Conservation (phyloP, 2,888 invertebrate genomes). For the Fragum fragum region DNA sequence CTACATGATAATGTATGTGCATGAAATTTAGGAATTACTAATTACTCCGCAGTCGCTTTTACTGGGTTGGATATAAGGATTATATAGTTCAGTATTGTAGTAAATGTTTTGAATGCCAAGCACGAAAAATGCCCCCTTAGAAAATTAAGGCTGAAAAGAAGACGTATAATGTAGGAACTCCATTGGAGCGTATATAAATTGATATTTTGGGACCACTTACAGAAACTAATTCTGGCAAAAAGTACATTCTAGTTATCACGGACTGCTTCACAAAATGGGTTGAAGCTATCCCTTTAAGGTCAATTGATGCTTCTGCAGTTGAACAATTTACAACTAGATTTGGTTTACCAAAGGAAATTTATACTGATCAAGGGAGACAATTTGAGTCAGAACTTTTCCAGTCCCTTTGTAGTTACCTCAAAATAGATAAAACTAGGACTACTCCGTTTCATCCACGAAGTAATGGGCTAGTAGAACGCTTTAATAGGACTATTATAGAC, state of each 20-base stretch:
- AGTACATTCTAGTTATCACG: constrained; percentile 1
- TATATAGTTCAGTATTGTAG: constrained; percentile 28
- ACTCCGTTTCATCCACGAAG: neutral
- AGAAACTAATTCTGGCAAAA: neutral
- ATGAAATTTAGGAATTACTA: constrained; percentile 41
- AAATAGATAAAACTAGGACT: constrained; percentile 18
- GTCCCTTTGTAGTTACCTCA: neutral
- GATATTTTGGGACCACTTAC: constrained; percentile 1
- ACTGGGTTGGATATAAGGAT: constrained; percentile 31
- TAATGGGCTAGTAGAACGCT: constrained; percentile 15
- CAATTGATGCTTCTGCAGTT: neutral
- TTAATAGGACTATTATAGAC: constrained; percentile 21
- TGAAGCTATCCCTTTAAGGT: neutral
- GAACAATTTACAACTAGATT: neutral
- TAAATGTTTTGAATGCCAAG: too few species aligned
- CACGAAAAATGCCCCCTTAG: constrained; percentile 30
- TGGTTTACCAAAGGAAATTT: constrained; percentile 11
- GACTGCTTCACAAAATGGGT: constrained; percentile 21
- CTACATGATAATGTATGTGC: constrained; percentile 29
- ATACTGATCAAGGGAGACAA: constrained; percentile 17
- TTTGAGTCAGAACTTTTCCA: constrained; percentile 19
- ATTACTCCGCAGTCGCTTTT: constrained; percentile 22
- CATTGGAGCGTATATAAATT: constrained; percentile 21
- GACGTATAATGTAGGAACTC: too few species aligned
- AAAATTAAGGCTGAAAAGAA: constrained; percentile 37